Evolutionary conservation across 1,140 invertebrate genomes (phyloP).

Genomic region (Elymnias hypermnestra): DNA sequence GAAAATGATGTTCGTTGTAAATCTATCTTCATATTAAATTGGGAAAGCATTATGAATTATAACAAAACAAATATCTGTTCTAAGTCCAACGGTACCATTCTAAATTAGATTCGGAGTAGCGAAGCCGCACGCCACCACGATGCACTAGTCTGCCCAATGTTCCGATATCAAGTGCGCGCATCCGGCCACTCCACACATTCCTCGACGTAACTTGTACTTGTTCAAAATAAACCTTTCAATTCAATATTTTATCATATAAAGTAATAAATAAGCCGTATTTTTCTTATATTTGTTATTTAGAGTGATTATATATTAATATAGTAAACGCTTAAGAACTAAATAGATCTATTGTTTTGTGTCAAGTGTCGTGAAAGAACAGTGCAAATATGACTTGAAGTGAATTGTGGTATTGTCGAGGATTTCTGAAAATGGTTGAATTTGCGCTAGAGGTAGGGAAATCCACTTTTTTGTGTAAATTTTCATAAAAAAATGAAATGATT

Average conservation of each 20-base stretch:
- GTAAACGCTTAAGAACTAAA: too few relatives aligned
- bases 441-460: constrained; percentile 38
- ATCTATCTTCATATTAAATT: too few relatives aligned
- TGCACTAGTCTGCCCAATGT: constrained; percentile 6
- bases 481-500: too few relatives aligned
- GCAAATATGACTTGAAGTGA: neutral
- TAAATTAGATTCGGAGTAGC: constrained; percentile 29
- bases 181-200: constrained; percentile 27
- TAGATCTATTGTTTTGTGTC: neutral
- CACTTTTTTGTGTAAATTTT: too few relatives aligned
- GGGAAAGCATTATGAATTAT: too few relatives aligned
- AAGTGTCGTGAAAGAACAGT: constrained; percentile 5
- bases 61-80: too few relatives aligned
- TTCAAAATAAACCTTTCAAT: constrained; percentile 7
- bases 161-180: constrained; percentile 34
- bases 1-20: too few relatives aligned
- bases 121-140: constrained; percentile 21
- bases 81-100: constrained; percentile 9
- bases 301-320: too few relatives aligned
- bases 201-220: constrained; percentile 3
- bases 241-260: too few relatives aligned
- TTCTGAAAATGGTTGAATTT: constrained; percentile 64
- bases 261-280: too few relatives aligned
- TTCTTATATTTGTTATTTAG: too few relatives aligned
- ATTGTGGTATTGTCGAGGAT: neutral